Evolutionary conservation across 1,140 invertebrate genomes (phyloP).

Genomic region (Drosophila tropicalis): DNA sequence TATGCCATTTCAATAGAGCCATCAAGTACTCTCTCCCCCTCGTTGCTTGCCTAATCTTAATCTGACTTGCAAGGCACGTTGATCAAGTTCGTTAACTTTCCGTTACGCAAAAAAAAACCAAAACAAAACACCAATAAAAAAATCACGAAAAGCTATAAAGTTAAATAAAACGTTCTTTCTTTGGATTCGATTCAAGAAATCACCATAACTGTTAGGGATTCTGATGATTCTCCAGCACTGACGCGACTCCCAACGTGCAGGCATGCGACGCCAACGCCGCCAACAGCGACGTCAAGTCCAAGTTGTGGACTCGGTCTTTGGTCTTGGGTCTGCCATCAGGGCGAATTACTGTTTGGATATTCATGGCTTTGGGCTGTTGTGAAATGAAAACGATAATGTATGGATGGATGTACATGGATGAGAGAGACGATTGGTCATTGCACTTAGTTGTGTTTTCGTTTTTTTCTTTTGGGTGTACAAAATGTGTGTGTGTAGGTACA

Average conservation of each 20-base stretch:
- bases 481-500: constrained; percentile 31
- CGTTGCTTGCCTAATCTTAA: constrained; percentile 59
- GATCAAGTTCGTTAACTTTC: constrained; percentile 68
- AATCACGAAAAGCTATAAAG: constrained; percentile 9
- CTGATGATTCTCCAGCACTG: constrained; percentile 30
- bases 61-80: constrained; percentile 47
- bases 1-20: constrained; percentile 54
- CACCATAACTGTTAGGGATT: constrained; percentile 72
- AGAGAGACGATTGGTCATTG: constrained; percentile 66
- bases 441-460: constrained; percentile 38
- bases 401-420: neutral
- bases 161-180: constrained; percentile 46
- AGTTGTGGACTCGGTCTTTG: constrained; percentile 21
- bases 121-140: constrained; percentile 2
- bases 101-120: constrained; percentile 64
- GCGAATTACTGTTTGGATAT: constrained; percentile 41
- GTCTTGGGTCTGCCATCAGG: constrained; percentile 32
- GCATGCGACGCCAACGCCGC: constrained; percentile 57
- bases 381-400: constrained; percentile 40
- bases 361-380: constrained; percentile 44
- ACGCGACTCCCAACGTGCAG: constrained; percentile 56
- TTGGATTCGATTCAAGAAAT: constrained; percentile 76
- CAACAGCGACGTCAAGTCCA: constrained; percentile 25
- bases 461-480: constrained; percentile 30
- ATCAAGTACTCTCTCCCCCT: constrained; percentile 48